Percentiles rank a stretch among this genome's conserved stretches.
These are phyloP conservation scores for Hucho hucho DNA, from an alignment of 2,113 vertebrate species.

Conservation along the genomic window DNA sequence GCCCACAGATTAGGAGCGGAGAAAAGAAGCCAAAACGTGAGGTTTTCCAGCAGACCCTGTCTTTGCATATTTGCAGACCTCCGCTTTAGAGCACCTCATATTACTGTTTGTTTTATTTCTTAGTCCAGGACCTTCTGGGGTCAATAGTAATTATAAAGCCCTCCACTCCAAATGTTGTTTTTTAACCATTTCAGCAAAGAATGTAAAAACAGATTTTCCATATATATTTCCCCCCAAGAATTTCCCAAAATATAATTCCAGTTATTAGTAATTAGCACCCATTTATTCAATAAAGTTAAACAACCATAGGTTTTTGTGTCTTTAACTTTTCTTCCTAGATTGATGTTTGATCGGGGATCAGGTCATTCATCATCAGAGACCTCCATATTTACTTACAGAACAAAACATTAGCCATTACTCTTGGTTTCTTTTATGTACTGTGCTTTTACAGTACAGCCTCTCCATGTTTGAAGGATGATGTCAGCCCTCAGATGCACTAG, in stretches of 20 bases:
- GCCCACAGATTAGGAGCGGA: slow-evolving; percentile 76
- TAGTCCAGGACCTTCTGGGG: slow-evolving; percentile 69
- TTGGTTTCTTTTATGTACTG: slow-evolving; percentile 5
- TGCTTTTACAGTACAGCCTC: slow-evolving; percentile 5
- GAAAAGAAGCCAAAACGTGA: slow-evolving; percentile 78
- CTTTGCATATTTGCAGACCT: slow-evolving; percentile 83
- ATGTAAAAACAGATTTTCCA: slow-evolving; percentile 44
- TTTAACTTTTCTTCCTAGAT: background rate
- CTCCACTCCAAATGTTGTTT: slow-evolving; percentile 76
- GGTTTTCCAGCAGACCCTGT: slow-evolving; percentile 81
- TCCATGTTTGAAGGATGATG: slow-evolving; percentile 14
- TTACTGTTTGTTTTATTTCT: slow-evolving; percentile 83
- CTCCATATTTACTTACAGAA: background rate
- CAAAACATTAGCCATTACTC: background rate
- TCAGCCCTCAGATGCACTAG: slow-evolving; percentile 3
- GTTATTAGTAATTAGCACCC: too few relatives aligned
- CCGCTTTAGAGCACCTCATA: slow-evolving; percentile 74
- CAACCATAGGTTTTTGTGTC: background rate
- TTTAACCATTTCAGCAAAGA: slow-evolving; percentile 71
- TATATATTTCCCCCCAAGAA: slow-evolving; percentile 52
- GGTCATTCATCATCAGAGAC: background rate
- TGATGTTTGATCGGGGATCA: background rate
- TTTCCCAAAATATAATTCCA: background rate
- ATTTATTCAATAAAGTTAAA: background rate
- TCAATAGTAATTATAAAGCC: slow-evolving; percentile 79